Evolutionary conservation across 2,888 invertebrate species (phyloP).

Genomic region (Drosophila affinis): DNA sequence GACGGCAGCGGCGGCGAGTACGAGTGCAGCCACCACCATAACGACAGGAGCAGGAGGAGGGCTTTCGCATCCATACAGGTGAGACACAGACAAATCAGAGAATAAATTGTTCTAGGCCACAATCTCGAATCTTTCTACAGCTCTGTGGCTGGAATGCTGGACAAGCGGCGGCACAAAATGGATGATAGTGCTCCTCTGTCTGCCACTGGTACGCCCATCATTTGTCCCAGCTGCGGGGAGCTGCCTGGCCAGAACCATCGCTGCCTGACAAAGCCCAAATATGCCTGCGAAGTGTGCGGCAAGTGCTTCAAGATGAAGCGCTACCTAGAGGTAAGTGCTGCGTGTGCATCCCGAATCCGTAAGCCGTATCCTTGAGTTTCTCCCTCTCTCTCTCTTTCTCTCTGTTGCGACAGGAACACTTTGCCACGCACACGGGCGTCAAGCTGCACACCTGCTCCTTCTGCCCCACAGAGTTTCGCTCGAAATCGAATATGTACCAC

Average conservation of each 20-base stretch:
- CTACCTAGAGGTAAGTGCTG: slow-evolving; percentile 68
- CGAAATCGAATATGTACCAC: slow-evolving; percentile 81
- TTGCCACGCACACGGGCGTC: slow-evolving; percentile 79
- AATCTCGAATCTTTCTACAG: neutral
- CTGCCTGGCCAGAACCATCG: slow-evolving; percentile 65
- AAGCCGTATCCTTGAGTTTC: no score
- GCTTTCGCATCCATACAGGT: slow-evolving; percentile 21
- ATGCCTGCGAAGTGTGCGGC: slow-evolving; percentile 76
- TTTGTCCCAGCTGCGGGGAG: slow-evolving; percentile 63
- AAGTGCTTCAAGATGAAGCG: slow-evolving; percentile 78
- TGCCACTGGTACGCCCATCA: slow-evolving; percentile 21
- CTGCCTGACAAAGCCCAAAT: slow-evolving; percentile 66
- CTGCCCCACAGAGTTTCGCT: slow-evolving; percentile 79
- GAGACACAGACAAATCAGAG: neutral
- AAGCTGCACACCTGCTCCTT: slow-evolving; percentile 80
- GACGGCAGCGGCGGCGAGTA: slow-evolving; percentile 33
- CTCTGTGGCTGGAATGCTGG: slow-evolving; percentile 10
- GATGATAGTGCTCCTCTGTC: neutral
- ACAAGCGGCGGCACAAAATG: slow-evolving; percentile 13
- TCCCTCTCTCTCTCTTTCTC: neutral
- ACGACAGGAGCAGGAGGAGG: slow-evolving; percentile 1
- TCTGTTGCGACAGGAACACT: slow-evolving; percentile 67
- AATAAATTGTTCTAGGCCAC: neutral
- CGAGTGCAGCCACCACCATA: slow-evolving; percentile 25
- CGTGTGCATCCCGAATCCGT: rapidly evolving